A percentile compares a stretch with the other conserved stretches of the same genome.
Evolutionary conservation across 2,888 invertebrate species (phyloP).

Genomic region (Drosophila parthenogenetica): DNA sequence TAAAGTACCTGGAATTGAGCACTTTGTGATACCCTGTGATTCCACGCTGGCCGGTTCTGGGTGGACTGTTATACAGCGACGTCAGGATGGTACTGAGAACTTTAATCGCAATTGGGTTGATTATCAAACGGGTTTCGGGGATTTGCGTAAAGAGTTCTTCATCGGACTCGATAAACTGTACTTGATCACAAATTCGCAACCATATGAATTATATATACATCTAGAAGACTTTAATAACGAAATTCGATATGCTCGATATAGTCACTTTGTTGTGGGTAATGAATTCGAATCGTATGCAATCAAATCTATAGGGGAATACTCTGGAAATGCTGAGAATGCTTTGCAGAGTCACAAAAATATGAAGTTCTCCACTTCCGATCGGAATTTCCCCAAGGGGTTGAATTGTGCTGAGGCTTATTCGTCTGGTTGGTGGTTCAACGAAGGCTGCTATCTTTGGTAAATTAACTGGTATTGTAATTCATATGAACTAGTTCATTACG

Average conservation of each 20-base stretch:
- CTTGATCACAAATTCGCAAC: constrained; percentile 80
- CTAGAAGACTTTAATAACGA: constrained; percentile 87
- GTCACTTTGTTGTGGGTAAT: constrained; percentile 88
- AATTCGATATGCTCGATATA: constrained; percentile 87
- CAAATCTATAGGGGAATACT: constrained; percentile 87
- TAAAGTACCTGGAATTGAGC: constrained; percentile 36
- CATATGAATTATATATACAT: constrained; percentile 87
- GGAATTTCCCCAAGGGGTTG: constrained; percentile 87
- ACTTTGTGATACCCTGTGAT: constrained; percentile 87
- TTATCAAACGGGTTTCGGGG: constrained; percentile 89
- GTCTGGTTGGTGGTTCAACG: constrained; percentile 90
- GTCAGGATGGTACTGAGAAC: constrained; percentile 88
- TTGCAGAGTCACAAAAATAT: constrained; percentile 88
- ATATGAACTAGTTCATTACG: neutral
- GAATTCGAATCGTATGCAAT: constrained; percentile 88
- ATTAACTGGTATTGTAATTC: neutral
- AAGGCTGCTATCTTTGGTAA: constrained; percentile 88
- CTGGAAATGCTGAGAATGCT: constrained; percentile 88
- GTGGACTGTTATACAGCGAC: constrained; percentile 89
- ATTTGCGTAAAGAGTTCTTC: constrained; percentile 89
- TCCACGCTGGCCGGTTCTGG: constrained; percentile 85
- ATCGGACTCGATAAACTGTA: constrained; percentile 89
- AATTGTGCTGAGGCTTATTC: constrained; percentile 88
- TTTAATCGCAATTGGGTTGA: constrained; percentile 88
- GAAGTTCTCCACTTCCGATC: constrained; percentile 88